A percentile compares a stretch with the other conserved stretches of the same genome.
Evolutionary conservation across 2,888 invertebrate species (phyloP).

Genomic region (Lasioglossum morio): DNA sequence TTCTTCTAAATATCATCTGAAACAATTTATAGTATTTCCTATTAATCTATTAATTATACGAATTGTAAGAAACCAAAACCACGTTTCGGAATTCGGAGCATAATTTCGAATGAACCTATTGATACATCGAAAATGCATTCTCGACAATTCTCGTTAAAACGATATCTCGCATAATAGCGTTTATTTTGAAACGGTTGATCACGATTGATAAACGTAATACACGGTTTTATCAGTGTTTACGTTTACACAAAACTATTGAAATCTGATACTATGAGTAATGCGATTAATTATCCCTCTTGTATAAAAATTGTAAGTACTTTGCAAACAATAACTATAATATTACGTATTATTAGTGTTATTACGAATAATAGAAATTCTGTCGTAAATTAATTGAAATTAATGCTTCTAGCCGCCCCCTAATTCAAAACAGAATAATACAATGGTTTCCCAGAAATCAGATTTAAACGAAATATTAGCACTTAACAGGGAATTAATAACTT

Average conservation of each 20-base stretch:
- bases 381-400: neutral
- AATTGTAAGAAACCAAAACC: too few relatives aligned
- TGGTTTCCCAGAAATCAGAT: slow-evolving; percentile 26
- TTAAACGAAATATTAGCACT: slow-evolving; percentile 28
- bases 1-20: too few relatives aligned
- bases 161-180: neutral
- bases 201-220: neutral
- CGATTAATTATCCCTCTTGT: slow-evolving; percentile 57
- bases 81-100: neutral
- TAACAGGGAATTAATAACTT: slow-evolving; percentile 64
- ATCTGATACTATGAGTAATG: slow-evolving; percentile 40
- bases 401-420: slow-evolving; percentile 43
- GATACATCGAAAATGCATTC: neutral
- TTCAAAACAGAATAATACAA: slow-evolving; percentile 21
- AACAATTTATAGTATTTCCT: neutral
- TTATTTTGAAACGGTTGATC: neutral
- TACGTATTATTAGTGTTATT: too few relatives aligned
- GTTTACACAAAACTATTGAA: neutral
- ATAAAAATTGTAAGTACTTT: slow-evolving; percentile 63
- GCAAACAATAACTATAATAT: neutral
- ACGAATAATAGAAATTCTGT: neutral
- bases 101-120: neutral
- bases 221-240: neutral
- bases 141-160: neutral
- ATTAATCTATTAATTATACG: too few relatives aligned